Base-by-base conservation (phyloP, 2,113 vertebrate species). In the Gymnocephalus cernua region DNA sequence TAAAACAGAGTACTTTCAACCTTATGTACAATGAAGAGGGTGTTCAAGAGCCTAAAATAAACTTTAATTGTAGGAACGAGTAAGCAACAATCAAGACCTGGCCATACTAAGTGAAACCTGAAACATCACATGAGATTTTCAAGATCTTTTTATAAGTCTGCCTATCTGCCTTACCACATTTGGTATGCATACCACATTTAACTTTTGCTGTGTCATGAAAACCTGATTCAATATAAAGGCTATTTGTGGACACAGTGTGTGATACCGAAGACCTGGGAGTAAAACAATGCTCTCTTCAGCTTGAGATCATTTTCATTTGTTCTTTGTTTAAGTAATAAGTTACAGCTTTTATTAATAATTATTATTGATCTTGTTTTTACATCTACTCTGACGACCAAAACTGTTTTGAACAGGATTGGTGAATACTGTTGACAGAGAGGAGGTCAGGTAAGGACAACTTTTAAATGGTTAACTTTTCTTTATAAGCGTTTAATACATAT, bases 201-300 rank as follows among this genome's bases (percentile, higher is more conserved):
- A 54, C 67, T 70, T 70, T 9, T 6, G 32, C 50, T 23, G 32
- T 38, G 67, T 70, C 50, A 70, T 54, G 21, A 69, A 41, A 25
- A 54, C 9, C 6, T 23, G 5, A 54, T 69, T 41, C 67, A 69
- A 23, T 69, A 54, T 54, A 69, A 69, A 54, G 50, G 65, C 27
- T 9, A n/a, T 12, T n/a, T 6, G 19, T 21, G 47, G 27, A n/a
- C 47, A 51, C 6, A 57, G 0, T 25, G 12, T 3, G 65, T 12
- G 35, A 12, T 2, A 41, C 27, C 4, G 35, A 70, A 54, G 51
- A 54, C n/a, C 67, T 23, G 4, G 38, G 50, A 41, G 32, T 56
- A 56, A 54, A 15, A 15, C 25, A 9, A 14, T 54, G 6, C 6
- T 69, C 21, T 69, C 29, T 54, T 69, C 38, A 53, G 6, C 29